phyloP scores from a whole-genome alignment of 2,113 vertebrate species.

The Otus sunia region DNA sequence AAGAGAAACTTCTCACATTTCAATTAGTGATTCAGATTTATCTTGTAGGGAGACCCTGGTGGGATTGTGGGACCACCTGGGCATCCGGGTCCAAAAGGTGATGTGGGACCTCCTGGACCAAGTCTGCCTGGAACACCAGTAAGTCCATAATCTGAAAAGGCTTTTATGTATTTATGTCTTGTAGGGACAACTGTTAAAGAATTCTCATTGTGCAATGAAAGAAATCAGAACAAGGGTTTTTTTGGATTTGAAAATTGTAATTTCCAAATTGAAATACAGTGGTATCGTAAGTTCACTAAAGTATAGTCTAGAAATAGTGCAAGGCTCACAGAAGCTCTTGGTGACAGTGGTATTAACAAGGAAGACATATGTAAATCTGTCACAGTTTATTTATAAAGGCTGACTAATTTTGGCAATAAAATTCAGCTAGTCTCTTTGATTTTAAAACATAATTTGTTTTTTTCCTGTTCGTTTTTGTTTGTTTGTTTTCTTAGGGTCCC shows the following conservation, averaged over 20 bases:
- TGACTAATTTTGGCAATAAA: not conserved
- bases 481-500: conserved; percentile 74
- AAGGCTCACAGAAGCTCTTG: not conserved
- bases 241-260: not conserved
- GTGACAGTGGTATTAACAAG: not conserved
- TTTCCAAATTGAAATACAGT: not conserved
- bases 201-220: not conserved
- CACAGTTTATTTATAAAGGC: not conserved
- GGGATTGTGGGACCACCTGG: conserved; percentile 82
- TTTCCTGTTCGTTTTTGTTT: not conserved
- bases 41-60: conserved; percentile 84
- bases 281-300: not conserved
- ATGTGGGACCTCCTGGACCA: conserved; percentile 82
- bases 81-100: conserved; percentile 89
- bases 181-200: not conserved
- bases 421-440: not conserved
- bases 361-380: not conserved
- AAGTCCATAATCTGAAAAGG: conserved; percentile 44
- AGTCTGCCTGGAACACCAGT: conserved; percentile 78
- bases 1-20: not conserved
- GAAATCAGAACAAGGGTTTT: not conserved
- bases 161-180: not conserved
- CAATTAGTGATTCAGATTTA: not conserved
- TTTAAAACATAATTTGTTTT: not conserved
- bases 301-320: not conserved